A percentile compares a stretch with the other conserved stretches of the same genome.
Evolutionary conservation across 2,888 invertebrate species (phyloP).

Genomic region (Liopterus haemorrhoidalis): DNA sequence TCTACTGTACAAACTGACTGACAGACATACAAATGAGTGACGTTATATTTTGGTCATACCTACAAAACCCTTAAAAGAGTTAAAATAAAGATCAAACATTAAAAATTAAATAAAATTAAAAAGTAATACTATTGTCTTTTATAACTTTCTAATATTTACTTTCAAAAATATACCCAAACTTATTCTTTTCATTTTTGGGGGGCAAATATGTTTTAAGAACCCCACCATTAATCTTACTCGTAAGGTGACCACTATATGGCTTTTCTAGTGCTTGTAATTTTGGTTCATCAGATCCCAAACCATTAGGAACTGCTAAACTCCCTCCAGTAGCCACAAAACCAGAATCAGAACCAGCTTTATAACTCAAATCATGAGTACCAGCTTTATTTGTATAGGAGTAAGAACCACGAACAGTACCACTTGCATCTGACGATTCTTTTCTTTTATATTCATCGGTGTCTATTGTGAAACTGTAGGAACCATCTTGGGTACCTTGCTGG

Average conservation of each 20-base stretch:
- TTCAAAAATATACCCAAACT: conserved; percentile 37
- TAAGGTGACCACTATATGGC: too few relatives aligned
- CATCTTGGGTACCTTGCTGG: conserved; percentile 30
- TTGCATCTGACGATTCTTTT: conserved; percentile 35
- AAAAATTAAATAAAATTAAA: too few relatives aligned
- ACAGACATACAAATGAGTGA: too few relatives aligned
- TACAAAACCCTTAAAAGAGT: too few relatives aligned
- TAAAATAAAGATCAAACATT: too few relatives aligned
- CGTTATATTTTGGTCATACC: too few relatives aligned
- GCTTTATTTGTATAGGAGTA: conserved; percentile 34
- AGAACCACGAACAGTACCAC: conserved; percentile 35
- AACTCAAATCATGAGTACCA: conserved; percentile 33
- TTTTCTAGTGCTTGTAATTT: too few relatives aligned
- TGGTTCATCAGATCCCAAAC: conserved; percentile 24
- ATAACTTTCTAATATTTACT: too few relatives aligned
- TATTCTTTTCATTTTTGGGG: conserved; percentile 31
- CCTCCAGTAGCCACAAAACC: conserved; percentile 39
- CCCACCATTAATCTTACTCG: too few relatives aligned
- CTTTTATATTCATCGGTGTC: conserved; percentile 35
- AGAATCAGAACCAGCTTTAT: conserved; percentile 28
- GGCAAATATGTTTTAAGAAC: conserved; percentile 35
- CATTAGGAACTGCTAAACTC: conserved; percentile 36
- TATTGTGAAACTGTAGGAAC: conserved; percentile 37
- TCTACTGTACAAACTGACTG: too few relatives aligned
- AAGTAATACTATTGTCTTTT: too few relatives aligned